Evolutionary conservation across 2,797 vertebrate genomes (phyloP).

Genomic region (Scyliorhinus canicula): DNA sequence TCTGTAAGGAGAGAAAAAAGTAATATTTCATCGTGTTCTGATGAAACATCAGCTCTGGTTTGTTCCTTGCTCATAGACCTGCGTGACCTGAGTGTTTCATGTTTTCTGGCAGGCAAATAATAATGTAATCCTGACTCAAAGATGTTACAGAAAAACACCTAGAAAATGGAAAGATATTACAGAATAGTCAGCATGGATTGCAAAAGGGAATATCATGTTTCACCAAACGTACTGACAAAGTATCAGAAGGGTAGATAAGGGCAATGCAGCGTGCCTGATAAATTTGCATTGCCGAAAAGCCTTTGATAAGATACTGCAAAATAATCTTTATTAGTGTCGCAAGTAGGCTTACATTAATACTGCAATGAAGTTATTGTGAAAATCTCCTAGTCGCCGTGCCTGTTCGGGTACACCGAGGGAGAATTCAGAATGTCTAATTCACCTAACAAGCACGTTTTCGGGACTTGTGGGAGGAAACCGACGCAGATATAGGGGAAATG

Average conservation of each 20-base stretch:
- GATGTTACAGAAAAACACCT: neutral
- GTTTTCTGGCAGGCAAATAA: neutral
- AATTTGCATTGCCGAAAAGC: neutral
- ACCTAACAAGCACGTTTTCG: too few species aligned
- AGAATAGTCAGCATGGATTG: neutral
- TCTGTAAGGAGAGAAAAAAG: neutral
- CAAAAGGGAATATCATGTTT: neutral
- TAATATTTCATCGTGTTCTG: neutral
- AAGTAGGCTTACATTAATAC: too few species aligned
- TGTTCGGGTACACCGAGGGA: too few species aligned
- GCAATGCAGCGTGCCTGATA: neutral
- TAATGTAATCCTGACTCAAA: neutral
- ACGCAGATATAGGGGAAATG: too few species aligned
- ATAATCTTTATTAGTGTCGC: too few species aligned
- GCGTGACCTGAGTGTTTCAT: neutral
- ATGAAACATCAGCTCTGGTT: neutral
- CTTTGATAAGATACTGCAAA: neutral
- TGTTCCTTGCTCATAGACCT: neutral
- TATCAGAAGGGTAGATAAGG: neutral
- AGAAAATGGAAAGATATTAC: neutral
- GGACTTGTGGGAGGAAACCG: too few species aligned
- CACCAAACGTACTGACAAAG: neutral
- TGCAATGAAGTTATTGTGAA: too few species aligned
- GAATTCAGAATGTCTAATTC: too few species aligned
- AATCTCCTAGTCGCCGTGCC: too few species aligned